These are phyloP conservation scores for Synanthedon myopaeformis DNA, from an alignment of 2,888 invertebrate genomes.

Conservation along the genomic window DNA sequence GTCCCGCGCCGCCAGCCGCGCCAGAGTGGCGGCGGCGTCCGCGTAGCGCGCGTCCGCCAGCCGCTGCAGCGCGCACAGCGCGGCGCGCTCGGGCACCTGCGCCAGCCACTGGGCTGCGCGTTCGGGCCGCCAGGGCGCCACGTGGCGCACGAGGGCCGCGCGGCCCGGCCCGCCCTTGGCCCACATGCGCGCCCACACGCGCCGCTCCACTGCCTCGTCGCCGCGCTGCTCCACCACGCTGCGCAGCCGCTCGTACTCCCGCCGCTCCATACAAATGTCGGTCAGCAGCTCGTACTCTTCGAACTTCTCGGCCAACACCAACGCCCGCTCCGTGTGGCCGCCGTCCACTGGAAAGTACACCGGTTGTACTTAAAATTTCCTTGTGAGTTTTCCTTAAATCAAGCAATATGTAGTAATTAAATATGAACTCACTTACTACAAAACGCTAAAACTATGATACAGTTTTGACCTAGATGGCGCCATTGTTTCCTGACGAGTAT, in stretches of 20 bases:
- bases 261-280: conserved; percentile 80
- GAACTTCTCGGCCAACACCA: conserved; percentile 90
- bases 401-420: too few species aligned
- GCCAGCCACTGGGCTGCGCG: conserved; percentile 4
- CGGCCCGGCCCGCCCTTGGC: not conserved
- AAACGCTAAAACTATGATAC: too few species aligned
- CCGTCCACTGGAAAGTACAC: conserved; percentile 71
- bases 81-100: conserved; percentile 28
- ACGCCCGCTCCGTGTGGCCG: conserved; percentile 83
- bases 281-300: conserved; percentile 86
- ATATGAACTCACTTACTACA: too few species aligned
- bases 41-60: conserved; percentile 11
- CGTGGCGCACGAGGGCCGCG: conserved; percentile 30
- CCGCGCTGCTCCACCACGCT: conserved; percentile 47
- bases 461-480: too few species aligned
- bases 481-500: too few species aligned
- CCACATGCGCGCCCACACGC: not conserved
- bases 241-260: conserved; percentile 69
- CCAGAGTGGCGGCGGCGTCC: conserved; percentile 10
- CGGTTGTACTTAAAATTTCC: too few species aligned
- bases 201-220: conserved; percentile 29
- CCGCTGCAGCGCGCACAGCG: conserved; percentile 19
- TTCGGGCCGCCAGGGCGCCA: conserved; percentile 15
- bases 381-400: too few species aligned
- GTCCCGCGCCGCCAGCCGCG: conserved; percentile 72